Percentiles rank a stretch among this genome's conserved stretches.
phyloP scores from a whole-genome alignment of 1,140 invertebrate genomes.

The Gonatopus flavifemur region DNA sequence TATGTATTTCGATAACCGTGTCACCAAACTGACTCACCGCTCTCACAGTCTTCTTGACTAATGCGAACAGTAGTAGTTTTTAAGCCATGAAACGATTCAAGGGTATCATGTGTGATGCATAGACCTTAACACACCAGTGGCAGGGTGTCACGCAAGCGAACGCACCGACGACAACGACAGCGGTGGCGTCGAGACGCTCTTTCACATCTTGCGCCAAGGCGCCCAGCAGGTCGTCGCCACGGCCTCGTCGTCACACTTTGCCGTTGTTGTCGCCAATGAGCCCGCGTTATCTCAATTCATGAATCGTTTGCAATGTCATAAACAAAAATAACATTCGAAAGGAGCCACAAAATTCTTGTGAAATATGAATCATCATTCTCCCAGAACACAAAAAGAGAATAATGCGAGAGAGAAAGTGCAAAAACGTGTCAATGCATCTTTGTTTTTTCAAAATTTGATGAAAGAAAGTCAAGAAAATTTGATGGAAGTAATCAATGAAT shows the following conservation, averaged over 20 bases:
- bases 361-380: too few species aligned
- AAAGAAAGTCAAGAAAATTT: too few species aligned
- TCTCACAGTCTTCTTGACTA: background rate
- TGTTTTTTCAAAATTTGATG: too few species aligned
- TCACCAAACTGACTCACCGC: slow-evolving; percentile 16
- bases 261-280: slow-evolving; percentile 8
- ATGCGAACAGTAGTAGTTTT: slow-evolving; percentile 9
- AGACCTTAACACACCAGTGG: slow-evolving; percentile 13
- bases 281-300: slow-evolving; percentile 14
- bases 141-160: slow-evolving; percentile 35
- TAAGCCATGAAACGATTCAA: slow-evolving; percentile 20
- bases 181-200: slow-evolving; percentile 22
- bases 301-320: too few species aligned
- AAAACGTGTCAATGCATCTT: too few species aligned
- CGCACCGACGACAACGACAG: background rate
- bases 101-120: slow-evolving; percentile 25
- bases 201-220: slow-evolving; percentile 13
- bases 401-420: too few species aligned
- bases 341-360: too few species aligned
- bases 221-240: slow-evolving; percentile 16
- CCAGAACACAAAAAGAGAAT: too few species aligned
- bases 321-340: too few species aligned
- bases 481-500: too few species aligned
- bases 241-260: too few species aligned
- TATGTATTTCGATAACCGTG: slow-evolving; percentile 12